Conservation (phyloP, 2,113 vertebrate genomes). For the Channa argus region DNA sequence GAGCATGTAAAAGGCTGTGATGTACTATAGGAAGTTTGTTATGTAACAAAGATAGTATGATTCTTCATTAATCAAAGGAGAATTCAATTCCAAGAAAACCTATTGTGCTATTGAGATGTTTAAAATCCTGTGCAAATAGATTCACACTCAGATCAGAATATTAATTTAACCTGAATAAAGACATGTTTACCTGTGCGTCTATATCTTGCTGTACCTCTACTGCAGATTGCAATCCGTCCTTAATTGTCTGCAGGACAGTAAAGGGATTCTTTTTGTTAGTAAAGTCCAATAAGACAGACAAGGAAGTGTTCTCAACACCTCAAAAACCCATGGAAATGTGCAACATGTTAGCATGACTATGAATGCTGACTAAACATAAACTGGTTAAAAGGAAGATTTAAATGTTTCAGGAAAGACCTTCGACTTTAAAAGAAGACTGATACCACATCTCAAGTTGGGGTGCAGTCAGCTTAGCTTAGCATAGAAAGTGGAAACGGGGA, state of each 20-base stretch:
- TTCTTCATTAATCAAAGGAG: not conserved
- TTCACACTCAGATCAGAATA: not conserved
- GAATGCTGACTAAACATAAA: not conserved
- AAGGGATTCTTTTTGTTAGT: conserved; percentile 31
- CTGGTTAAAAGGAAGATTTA: not conserved
- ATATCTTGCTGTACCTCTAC: conserved; percentile 38
- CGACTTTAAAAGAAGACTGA: too few relatives aligned
- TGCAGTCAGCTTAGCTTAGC: too few relatives aligned
- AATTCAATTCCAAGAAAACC: conserved; percentile 1
- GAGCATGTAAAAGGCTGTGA: not conserved
- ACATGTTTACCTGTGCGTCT: conserved; percentile 44
- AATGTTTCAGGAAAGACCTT: not conserved
- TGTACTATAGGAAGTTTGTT: not conserved
- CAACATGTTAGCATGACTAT: conserved; percentile 21
- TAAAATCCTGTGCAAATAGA: not conserved
- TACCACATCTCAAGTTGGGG: too few relatives aligned
- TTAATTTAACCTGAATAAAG: not conserved
- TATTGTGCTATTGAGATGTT: not conserved
- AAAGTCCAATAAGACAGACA: too few relatives aligned
- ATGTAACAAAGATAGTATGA: not conserved
- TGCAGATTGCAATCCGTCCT: conserved; percentile 15
- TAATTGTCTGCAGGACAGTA: conserved; percentile 57
- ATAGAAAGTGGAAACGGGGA: too few relatives aligned
- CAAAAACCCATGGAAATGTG: too few relatives aligned
- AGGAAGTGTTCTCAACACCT: too few relatives aligned